These are phyloP conservation scores for Halocynthia roretzi DNA, from an alignment of 23 tunicate species.

Conservation along the genomic window DNA sequence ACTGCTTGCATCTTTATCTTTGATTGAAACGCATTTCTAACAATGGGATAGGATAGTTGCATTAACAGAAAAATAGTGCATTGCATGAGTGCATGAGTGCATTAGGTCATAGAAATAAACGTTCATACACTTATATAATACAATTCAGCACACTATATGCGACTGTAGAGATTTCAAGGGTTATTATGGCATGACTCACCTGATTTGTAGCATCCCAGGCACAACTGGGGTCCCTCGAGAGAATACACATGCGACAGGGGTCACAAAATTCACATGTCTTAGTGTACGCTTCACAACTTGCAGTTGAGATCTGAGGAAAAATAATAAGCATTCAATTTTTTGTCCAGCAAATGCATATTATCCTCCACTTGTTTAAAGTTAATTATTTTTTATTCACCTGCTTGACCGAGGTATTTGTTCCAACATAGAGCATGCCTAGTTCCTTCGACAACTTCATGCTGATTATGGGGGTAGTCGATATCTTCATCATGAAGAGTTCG, in stretches of 20 bases:
- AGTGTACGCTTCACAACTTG: constrained; percentile 48
- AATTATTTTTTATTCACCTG: constrained; percentile 2
- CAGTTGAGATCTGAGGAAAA: constrained; percentile 38
- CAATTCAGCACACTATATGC: too few species aligned
- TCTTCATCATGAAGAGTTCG: not conserved
- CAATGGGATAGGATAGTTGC: not conserved
- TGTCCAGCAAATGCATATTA: not conserved
- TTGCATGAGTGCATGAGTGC: not conserved
- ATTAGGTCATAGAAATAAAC: not conserved
- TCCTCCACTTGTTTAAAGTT: not conserved
- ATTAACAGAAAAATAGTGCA: not conserved
- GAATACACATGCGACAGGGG: constrained; percentile 71
- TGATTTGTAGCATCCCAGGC: constrained; percentile 39
- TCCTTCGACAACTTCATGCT: constrained; percentile 23
- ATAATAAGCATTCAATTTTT: not conserved
- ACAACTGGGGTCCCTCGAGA: constrained; percentile 82
- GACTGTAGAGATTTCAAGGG: not conserved
- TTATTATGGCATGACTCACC: constrained; percentile 18
- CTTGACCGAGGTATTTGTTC: constrained; percentile 3
- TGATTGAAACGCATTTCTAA: constrained; percentile 19
- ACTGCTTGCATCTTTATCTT: constrained; percentile 5
- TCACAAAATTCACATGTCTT: constrained; percentile 58
- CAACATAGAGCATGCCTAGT: constrained; percentile 8
- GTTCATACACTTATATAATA: not conserved
- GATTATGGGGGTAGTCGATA: constrained; percentile 2